Conservation (phyloP, 2,888 invertebrate genomes). For the Holacanthella duospinosa region DNA sequence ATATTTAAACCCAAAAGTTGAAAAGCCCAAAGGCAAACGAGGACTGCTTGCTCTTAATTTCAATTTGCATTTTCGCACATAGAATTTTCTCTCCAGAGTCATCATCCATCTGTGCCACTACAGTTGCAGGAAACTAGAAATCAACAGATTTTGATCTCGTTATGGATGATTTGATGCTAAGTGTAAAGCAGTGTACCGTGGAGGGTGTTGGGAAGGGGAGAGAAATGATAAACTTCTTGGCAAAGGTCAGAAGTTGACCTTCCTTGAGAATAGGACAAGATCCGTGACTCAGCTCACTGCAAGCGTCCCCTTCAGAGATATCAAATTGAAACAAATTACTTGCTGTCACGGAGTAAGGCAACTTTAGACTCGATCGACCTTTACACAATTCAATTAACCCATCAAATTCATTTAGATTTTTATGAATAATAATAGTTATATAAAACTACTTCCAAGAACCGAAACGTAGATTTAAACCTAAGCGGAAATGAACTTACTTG, state of each 20-base stretch:
- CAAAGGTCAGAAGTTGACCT: neutral
- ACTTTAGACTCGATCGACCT: neutral
- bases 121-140: neutral
- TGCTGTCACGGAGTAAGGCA: neutral
- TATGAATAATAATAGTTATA: no score
- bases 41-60: neutral
- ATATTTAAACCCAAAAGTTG: neutral
- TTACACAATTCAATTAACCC: neutral
- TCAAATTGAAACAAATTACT: neutral
- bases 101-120: neutral
- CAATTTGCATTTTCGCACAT: neutral
- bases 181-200: neutral
- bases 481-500: neutral
- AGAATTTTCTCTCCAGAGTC: neutral
- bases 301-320: neutral
- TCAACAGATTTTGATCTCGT: no score
- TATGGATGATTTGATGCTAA: neutral
- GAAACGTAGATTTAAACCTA: neutral
- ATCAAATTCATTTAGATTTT: no score
- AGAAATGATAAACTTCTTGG: neutral
- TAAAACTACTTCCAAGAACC: no score
- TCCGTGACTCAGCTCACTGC: neutral
- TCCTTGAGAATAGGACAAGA: neutral
- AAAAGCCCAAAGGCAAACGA: neutral
- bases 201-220: neutral